Evolutionary conservation across 2,113 vertebrate species (phyloP).

Genomic region (Tretioscincus oriximinensis): DNA sequence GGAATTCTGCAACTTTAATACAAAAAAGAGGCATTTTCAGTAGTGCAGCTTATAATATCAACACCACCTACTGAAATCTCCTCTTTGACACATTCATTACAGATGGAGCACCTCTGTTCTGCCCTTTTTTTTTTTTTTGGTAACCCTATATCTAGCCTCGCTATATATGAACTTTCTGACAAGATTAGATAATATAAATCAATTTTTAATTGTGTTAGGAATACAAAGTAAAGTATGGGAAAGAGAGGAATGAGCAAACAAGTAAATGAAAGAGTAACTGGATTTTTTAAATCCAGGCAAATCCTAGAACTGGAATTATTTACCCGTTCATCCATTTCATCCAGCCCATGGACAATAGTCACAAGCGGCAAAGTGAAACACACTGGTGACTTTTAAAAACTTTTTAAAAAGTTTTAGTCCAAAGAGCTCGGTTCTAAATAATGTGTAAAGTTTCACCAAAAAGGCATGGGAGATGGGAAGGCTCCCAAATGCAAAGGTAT

Average conservation of each 20-base stretch:
- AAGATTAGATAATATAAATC: neutral
- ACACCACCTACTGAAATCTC: no score
- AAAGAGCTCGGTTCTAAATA: conserved; percentile 43
- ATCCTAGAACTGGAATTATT: conserved; percentile 56
- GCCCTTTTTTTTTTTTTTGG: no score
- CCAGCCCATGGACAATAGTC: conserved; percentile 46
- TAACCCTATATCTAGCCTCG: neutral
- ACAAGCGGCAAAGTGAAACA: conserved; percentile 57
- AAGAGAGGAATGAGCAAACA: conserved; percentile 49
- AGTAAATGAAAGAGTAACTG: conserved; percentile 42
- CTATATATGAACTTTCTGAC: neutral
- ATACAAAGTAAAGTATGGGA: conserved; percentile 22
- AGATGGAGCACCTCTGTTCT: no score
- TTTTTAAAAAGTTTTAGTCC: conserved; percentile 56
- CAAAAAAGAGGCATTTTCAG: no score
- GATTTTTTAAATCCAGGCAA: conserved; percentile 57
- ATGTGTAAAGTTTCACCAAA: conserved; percentile 35
- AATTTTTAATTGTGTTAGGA: neutral
- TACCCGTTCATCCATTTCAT: conserved; percentile 68
- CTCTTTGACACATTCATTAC: no score
- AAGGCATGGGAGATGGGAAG: conserved; percentile 40
- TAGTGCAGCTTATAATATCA: no score
- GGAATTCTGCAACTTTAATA: no score
- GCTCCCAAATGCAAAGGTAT: conserved; percentile 46
- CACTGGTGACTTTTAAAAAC: neutral